Base-by-base conservation (phyloP, 2,113 vertebrate species). In the Albula glossodonta region DNA sequence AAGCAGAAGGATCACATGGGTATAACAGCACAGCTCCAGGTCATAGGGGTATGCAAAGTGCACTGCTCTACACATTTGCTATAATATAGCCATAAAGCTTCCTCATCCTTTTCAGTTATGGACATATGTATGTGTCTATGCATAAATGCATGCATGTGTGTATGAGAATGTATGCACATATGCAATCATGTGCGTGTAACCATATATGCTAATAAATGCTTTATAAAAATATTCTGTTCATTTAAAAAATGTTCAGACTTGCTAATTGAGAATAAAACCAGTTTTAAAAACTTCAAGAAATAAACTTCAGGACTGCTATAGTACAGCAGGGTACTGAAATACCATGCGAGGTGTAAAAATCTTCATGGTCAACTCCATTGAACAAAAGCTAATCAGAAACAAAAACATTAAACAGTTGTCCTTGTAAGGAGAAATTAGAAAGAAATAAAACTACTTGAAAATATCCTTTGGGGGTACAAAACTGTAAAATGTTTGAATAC, bases 401-500 rank as follows among this genome's bases (percentile, higher is more conserved):
- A 87, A 78, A 86, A 7, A 49, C 82, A 66, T 78, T 70, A 82
- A 80, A 60, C 25, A 25, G 66, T 51, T 63, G 63, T 25, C 80
- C 19, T 66, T 77, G 49, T 70, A 82, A 84, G 41, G 17, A 56
- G 79, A 10, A 84, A 53, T 41, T 41, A 41, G 31, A 63, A 50
- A 25, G 57, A 31, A 57, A 53, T 66, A 85, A 80, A 84, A 53
- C 51, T 63, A 80, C 85, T 81, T 85, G 31, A 80, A 63, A 80
- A 63, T 15, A 41, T 81, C 41, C 78, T 81, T 87, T 80, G 87
- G 80, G 81, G 83, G 79, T 78, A 85, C 83, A 83, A 84, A 50
- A 31, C 83, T 60, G 22, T 83, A 41, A 51, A 78, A 51, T 84
- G 52, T 17, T 83, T 17, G 51, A 53, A 77, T 78, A 83, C 15